These are phyloP conservation scores for Gymnocheta viridis DNA, from an alignment of 2,888 invertebrate genomes.

Conservation along the genomic window DNA sequence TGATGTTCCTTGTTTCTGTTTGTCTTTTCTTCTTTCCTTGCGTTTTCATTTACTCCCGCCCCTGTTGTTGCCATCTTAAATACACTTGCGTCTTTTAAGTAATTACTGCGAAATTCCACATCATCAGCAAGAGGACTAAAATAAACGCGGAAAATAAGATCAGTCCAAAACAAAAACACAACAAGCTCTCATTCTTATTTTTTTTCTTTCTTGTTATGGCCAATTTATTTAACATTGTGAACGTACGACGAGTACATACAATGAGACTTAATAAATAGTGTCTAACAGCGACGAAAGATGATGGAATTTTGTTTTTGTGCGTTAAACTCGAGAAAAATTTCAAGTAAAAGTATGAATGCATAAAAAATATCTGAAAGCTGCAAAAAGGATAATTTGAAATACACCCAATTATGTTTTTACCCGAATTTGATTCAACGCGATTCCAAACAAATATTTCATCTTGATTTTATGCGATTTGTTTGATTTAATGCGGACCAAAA, in stretches of 20 bases:
- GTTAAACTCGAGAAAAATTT: constrained; percentile 5
- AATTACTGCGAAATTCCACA: constrained; percentile 34
- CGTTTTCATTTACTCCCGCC: neutral
- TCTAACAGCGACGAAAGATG: constrained; percentile 10
- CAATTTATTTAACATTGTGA: constrained; percentile 33
- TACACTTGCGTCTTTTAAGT: constrained; percentile 40
- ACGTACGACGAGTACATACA: neutral
- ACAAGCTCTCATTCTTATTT: too few relatives aligned
- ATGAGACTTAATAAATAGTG: neutral
- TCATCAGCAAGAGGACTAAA: neutral
- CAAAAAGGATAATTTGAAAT: too few relatives aligned
- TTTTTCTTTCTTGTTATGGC: neutral
- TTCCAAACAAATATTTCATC: too few relatives aligned
- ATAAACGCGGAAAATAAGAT: constrained; percentile 37
- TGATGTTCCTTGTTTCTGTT: neutral
- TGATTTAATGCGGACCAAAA: too few relatives aligned
- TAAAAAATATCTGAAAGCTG: too few relatives aligned
- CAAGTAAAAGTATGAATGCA: neutral
- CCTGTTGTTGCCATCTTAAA: neutral
- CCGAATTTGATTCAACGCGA: too few relatives aligned
- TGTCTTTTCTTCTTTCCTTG: neutral
- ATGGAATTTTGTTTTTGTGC: neutral
- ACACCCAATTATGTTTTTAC: too few relatives aligned
- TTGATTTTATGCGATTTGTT: too few relatives aligned
- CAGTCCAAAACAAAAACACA: constrained; percentile 15